phyloP scores from a whole-genome alignment of 1,140 invertebrate species.

The Heliconius himera region DNA sequence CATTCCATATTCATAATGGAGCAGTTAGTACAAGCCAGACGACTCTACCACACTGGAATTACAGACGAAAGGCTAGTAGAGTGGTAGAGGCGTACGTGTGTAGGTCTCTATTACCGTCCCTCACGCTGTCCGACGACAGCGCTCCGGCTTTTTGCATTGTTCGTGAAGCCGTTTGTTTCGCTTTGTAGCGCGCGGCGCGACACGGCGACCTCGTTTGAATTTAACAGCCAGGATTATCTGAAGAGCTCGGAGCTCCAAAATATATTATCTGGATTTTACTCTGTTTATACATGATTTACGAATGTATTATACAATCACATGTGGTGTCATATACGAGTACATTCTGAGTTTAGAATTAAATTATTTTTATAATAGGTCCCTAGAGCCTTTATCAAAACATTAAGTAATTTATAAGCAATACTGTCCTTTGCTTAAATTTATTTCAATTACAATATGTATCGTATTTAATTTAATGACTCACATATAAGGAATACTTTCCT shows the following conservation, averaged over 20 bases:
- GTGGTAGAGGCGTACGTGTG: neutral
- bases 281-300: neutral
- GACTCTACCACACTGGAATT: too few species aligned
- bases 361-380: too few species aligned
- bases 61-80: too few species aligned
- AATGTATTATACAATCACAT: neutral
- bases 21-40: neutral
- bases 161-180: slow-evolving; percentile 41
- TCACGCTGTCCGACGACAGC: slow-evolving; percentile 44
- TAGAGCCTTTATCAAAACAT: too few species aligned
- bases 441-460: too few species aligned
- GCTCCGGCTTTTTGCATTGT: slow-evolving; percentile 43
- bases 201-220: slow-evolving; percentile 13
- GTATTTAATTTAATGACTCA: too few species aligned
- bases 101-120: slow-evolving; percentile 46
- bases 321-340: neutral
- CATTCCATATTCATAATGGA: neutral
- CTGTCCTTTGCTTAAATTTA: too few species aligned
- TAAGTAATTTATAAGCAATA: too few species aligned
- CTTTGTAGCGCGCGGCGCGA: slow-evolving; percentile 13
- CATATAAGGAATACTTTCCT: too few species aligned
- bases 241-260: slow-evolving; percentile 16
- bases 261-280: neutral
- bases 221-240: slow-evolving; percentile 9
- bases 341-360: too few species aligned